Percentiles rank a stretch among this genome's conserved stretches.
These are phyloP conservation scores for Corbicula japonica DNA, from an alignment of 2,888 invertebrate genomes.

Conservation along the genomic window DNA sequence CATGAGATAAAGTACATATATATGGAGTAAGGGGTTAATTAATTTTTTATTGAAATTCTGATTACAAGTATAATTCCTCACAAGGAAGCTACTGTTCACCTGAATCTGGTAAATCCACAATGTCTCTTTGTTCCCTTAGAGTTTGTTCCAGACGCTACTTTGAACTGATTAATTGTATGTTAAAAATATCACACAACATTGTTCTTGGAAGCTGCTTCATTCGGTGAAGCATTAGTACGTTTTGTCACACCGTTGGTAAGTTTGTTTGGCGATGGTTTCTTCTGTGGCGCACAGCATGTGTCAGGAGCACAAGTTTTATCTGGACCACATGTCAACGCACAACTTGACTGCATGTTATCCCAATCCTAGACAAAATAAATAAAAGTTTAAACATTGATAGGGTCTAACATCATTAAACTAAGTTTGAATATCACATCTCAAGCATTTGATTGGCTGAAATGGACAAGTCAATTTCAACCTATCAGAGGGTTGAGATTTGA, in stretches of 20 bases:
- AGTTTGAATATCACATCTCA: background rate
- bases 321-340: constrained; percentile 83
- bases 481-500: background rate
- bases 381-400: background rate
- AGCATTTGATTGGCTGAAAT: background rate
- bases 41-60: too few species aligned
- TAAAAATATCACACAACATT: too few species aligned
- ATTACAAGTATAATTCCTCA: too few species aligned
- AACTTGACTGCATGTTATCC: constrained; percentile 50
- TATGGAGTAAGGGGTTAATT: too few species aligned
- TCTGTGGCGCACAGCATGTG: constrained; percentile 81
- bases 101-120: too few species aligned
- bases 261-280: constrained; percentile 24
- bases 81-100: too few species aligned
- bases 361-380: constrained; percentile 5
- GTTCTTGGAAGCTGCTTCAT: too few species aligned
- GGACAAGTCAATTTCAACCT: background rate
- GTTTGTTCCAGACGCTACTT: too few species aligned
- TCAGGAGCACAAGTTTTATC: constrained; percentile 80
- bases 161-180: too few species aligned
- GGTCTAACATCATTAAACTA: background rate
- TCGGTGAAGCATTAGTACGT: background rate
- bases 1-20: too few species aligned
- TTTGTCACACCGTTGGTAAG: constrained; percentile 3
- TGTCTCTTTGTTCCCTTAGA: too few species aligned